These are phyloP conservation scores for Propithecus coquereli DNA, from an alignment of 2,113 vertebrate genomes.

Conservation along the genomic window DNA sequence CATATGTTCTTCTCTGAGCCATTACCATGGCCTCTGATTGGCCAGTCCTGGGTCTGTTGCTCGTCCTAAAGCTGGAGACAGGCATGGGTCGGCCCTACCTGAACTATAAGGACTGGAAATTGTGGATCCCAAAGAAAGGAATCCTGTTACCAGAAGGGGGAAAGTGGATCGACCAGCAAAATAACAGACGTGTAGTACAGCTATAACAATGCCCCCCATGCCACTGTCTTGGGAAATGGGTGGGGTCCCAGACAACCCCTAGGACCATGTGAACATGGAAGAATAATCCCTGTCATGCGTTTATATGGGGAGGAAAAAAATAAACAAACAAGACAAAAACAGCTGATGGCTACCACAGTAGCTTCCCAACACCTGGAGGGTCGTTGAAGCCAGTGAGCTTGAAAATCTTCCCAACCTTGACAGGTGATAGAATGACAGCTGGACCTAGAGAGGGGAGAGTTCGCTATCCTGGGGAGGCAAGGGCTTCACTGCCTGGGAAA, in stretches of 20 bases:
- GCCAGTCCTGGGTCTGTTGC: neutral
- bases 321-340: neutral
- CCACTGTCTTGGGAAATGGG: no score
- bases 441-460: neutral
- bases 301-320: no score
- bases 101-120: rapidly evolving
- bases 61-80: rapidly evolving
- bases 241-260: neutral
- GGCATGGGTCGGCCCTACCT: rapidly evolving
- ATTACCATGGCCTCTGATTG: neutral
- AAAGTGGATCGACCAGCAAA: no score
- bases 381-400: neutral
- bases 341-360: rapidly evolving
- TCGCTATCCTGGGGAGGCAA: neutral
- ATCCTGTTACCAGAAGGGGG: neutral
- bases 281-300: neutral
- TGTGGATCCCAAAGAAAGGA: neutral
- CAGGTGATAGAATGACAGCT: neutral
- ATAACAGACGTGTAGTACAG: rapidly evolving
- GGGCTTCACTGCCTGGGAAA: neutral
- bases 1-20: neutral
- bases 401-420: no score
- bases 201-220: neutral
- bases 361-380: neutral
- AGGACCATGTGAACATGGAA: rapidly evolving